Base-by-base conservation (phyloP, 2,113 vertebrate genomes). In the Leiothrix lutea region DNA sequence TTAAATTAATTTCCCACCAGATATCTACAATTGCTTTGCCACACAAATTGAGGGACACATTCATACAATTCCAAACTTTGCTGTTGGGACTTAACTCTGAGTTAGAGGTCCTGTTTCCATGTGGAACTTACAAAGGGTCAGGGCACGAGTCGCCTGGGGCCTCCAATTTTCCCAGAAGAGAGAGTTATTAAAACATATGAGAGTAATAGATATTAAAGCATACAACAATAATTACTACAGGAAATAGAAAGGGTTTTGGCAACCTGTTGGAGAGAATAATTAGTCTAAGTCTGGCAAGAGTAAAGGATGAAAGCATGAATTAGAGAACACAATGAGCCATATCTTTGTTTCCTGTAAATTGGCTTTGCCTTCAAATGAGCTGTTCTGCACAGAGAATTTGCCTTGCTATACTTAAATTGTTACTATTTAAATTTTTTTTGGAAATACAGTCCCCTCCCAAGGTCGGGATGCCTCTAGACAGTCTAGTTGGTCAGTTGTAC, bases 21-120 rank as follows among this genome's bases (percentile, higher is more conserved):
- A 8, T 10, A 8, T 5, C 58, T 29, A 14, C 0, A 8, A 12
- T 21, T 66, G 38, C 20, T 74, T 58, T 64, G 48, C 38, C 57
- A 14, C 25, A 58, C 28, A 54, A 28, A 14, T 7, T 6, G 65
- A 56, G 24, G 44, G 24, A 2, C 8, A 12, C 0, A 0, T 40
- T 75, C 17, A 5, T 7, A 8, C 7, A 74, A 35, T 2, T 21
- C 40, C 28, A 45, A 26, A 6, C 22, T 90, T 79, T 71, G 53
- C 24, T 66, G 14, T 21, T 61, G 10, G 40, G 21, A 29, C 9
- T 60, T 23, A 26, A 29, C 21, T 88, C 29, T 12, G 64, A 45
- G 23, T 40, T 42, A 8, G 23, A 54, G 40, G 11, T 60, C 53
- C 57, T 45, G 14, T 86, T 70, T 12, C 28, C 47, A 44, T 2